Percentiles rank a stretch among this genome's conserved stretches.
These are phyloP conservation scores for Tetropium fuscum DNA, from an alignment of 2,888 invertebrate species.

Conservation along the genomic window DNA sequence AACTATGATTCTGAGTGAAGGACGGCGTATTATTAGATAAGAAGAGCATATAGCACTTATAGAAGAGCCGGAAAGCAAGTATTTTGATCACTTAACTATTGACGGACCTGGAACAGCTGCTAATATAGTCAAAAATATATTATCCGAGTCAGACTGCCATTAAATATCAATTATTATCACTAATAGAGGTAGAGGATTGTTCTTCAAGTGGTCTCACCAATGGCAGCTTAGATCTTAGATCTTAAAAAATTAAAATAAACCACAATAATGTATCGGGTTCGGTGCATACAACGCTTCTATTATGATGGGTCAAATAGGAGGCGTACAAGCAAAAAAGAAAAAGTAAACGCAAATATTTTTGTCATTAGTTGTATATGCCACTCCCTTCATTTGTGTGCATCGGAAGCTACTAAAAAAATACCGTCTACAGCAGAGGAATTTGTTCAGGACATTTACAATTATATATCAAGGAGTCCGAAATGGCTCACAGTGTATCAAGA, in stretches of 20 bases:
- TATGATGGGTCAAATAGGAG: background rate
- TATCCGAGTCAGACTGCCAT: background rate
- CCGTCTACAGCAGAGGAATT: background rate
- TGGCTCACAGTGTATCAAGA: background rate
- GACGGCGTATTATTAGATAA: no score
- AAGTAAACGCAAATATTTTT: background rate
- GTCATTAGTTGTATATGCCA: background rate
- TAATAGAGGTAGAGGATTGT: background rate
- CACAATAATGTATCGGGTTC: background rate
- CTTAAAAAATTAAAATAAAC: background rate
- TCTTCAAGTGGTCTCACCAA: background rate
- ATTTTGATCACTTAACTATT: no score
- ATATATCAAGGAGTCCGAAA: background rate
- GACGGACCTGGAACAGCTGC: no score
- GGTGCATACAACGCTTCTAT: background rate
- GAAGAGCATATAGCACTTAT: no score
- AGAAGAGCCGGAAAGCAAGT: no score
- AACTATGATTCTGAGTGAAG: no score
- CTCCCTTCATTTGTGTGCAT: background rate
- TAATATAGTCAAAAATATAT: no score
- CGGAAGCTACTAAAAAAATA: background rate
- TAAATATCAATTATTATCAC: background rate
- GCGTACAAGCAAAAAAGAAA: conserved; percentile 3
- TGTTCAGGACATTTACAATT: conserved; percentile 6
- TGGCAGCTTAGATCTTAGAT: background rate